phyloP scores from a whole-genome alignment of 2,113 vertebrate genomes.

The Corythornis cristatus region DNA sequence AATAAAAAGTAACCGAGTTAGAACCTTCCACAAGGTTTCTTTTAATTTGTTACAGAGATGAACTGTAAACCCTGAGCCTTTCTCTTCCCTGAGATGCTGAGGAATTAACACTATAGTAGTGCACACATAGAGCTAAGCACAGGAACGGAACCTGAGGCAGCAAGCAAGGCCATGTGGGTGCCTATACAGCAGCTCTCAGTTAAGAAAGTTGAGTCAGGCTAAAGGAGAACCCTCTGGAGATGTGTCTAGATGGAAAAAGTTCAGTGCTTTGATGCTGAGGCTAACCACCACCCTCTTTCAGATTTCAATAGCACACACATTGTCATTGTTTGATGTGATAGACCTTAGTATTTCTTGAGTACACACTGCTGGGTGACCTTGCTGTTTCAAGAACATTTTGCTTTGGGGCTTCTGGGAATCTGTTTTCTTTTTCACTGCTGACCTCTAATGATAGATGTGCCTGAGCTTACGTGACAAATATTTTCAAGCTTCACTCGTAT shows the following conservation, averaged over 20 bases:
- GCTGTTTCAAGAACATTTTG: slow-evolving; percentile 46
- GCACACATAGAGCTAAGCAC: neutral
- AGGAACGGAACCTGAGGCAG: neutral
- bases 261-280: neutral
- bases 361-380: slow-evolving; percentile 5
- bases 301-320: neutral
- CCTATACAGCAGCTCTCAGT: neutral
- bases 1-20: neutral
- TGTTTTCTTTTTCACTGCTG: slow-evolving; percentile 45
- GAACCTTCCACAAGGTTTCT: neutral
- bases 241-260: neutral
- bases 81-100: neutral
- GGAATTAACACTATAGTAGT: neutral
- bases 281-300: neutral
- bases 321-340: neutral
- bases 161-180: neutral
- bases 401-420: slow-evolving; percentile 28
- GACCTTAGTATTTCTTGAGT: neutral
- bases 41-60: neutral
- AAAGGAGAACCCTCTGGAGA: neutral
- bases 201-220: neutral
- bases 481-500: neutral
- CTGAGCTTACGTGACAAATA: slow-evolving; percentile 33
- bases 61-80: neutral
- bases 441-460: slow-evolving; percentile 48